Conservation (phyloP, 1,140 invertebrate genomes). For the Nasonia longicornis region DNA sequence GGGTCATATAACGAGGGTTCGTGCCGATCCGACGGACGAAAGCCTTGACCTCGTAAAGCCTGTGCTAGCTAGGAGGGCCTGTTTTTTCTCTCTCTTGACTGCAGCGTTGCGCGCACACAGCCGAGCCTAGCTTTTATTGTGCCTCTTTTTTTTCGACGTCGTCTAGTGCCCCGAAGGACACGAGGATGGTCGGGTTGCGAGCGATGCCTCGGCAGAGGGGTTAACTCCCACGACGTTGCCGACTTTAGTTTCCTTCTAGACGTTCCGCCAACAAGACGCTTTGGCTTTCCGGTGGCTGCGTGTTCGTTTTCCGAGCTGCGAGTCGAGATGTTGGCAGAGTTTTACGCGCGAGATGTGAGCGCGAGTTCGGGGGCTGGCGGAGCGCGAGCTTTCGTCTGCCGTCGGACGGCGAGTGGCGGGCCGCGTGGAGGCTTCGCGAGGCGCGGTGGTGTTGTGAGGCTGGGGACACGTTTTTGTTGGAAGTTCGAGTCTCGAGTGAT, state of each 20-base stretch:
- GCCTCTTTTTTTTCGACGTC: conserved; percentile 44
- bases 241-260: conserved; percentile 58
- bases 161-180: conserved; percentile 18
- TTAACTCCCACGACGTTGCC: conserved; percentile 56
- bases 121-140: conserved; percentile 42
- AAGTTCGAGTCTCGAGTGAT: neutral
- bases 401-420: conserved; percentile 26
- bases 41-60: conserved; percentile 26
- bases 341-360: neutral
- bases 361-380: neutral
- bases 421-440: neutral
- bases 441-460: neutral
- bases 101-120: conserved; percentile 45
- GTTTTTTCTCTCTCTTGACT: conserved; percentile 50
- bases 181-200: conserved; percentile 54
- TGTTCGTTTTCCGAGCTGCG: neutral
- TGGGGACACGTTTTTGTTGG: neutral
- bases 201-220: conserved; percentile 52
- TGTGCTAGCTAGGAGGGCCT: conserved; percentile 58
- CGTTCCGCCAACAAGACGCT: conserved; percentile 52
- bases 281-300: neutral
- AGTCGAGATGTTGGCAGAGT: no score
- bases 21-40: conserved; percentile 27
- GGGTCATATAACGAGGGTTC: conserved; percentile 1
- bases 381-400: conserved; percentile 25